Evolutionary conservation across 1,140 invertebrate species (phyloP).

Genomic region (Drosophila orena): DNA sequence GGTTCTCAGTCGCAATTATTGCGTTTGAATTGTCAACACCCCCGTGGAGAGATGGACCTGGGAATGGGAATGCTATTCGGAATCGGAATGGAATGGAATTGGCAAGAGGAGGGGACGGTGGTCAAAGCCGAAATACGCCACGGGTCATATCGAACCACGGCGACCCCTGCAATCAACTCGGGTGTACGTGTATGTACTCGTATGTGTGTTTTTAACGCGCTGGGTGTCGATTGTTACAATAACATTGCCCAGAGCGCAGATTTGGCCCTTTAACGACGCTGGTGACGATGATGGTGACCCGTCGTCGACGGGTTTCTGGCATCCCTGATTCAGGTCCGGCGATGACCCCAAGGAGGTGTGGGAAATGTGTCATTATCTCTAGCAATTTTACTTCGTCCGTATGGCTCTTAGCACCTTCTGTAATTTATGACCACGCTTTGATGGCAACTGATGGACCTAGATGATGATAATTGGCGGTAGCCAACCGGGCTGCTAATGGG

Average conservation of each 20-base stretch:
- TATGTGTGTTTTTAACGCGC: slow-evolving; percentile 55
- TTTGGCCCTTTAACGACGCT: slow-evolving; percentile 69
- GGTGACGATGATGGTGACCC: slow-evolving; percentile 35
- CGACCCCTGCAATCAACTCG: slow-evolving; percentile 4
- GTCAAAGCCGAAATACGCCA: slow-evolving; percentile 72
- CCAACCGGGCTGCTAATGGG: slow-evolving; percentile 2
- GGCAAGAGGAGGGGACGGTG: slow-evolving; percentile 15
- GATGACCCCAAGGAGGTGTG: slow-evolving; percentile 27
- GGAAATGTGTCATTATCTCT: slow-evolving; percentile 65
- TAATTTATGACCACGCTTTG: slow-evolving; percentile 61
- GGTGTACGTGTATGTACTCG: background rate
- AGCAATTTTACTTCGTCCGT: slow-evolving; percentile 42
- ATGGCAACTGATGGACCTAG: slow-evolving; percentile 42
- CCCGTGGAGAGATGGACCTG: slow-evolving; percentile 56
- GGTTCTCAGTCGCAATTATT: slow-evolving; percentile 78
- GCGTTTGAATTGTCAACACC: slow-evolving; percentile 82
- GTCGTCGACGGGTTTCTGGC: slow-evolving; percentile 35
- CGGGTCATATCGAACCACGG: slow-evolving; percentile 33
- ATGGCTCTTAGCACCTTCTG: slow-evolving; percentile 67
- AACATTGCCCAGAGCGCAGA: slow-evolving; percentile 76
- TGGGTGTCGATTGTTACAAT: slow-evolving; percentile 80
- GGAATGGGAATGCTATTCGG: background rate
- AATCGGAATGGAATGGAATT: background rate
- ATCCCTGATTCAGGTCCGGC: background rate
- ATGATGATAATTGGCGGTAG: slow-evolving; percentile 19